Evolutionary conservation across 2,888 invertebrate species (phyloP), one percentile per base, ranked within the genome.

Genomic region (Gymnocheta viridis): DNA sequence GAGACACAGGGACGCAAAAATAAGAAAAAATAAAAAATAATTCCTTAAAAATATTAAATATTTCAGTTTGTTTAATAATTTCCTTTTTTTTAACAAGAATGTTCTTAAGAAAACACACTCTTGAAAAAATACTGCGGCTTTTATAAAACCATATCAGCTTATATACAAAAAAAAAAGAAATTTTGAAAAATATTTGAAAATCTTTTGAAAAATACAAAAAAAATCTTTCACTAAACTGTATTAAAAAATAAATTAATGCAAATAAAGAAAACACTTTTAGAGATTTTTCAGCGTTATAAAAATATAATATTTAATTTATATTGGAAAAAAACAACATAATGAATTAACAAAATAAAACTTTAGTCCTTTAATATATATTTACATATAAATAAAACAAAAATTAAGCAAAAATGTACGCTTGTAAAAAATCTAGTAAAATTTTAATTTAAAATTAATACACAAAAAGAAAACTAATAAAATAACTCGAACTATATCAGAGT

Each of bases 381-480:
- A 56, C 12, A 58, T 35, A 62, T 60, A 56, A 51, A 51, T 5
- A 51, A 56, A 27, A 27, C n/a, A 70, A 27, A 10, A 35, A 35
- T 60, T 62, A 77, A 82, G 35, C 60, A 80, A 76, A 79, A 83
- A n/a, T 54, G 64, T 60, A 72, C 76, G 84, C 84, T 73, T 82
- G 69, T 69, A 81, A 78, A 84, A 64, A 72, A 72, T 58, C 41
- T 80, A 84, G 81, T 60, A 27, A 72, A 81, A 66, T 77, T 66
- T 66, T 66, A 80, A 87, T 67, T 89, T 89, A 89, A 90, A 91
- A 91, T 90, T 89, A 90, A 89, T 90, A 90, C 88, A 56, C n/a
- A 90, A 88, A 90, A 89, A 89, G 88, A 89, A 88, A 87, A 82
- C 81, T 78, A 82, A 64, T n/a, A 64, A 62, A 41, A 4, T 54